Conservation (phyloP, 2,888 invertebrate species). For the Anagyrus pseudococci region DNA sequence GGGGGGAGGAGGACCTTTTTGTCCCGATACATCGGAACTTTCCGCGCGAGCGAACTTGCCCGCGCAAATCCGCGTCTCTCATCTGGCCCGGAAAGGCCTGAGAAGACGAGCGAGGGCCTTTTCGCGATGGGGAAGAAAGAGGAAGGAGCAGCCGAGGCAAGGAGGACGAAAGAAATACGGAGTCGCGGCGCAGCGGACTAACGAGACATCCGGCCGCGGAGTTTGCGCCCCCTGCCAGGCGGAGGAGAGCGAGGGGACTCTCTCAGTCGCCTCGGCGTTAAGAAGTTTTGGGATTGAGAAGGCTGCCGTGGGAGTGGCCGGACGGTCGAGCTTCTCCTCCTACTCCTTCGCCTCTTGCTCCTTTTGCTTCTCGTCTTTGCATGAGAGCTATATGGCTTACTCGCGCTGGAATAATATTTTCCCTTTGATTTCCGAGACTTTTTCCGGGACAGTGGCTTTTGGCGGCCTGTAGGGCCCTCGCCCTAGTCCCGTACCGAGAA, state of each 20-base stretch:
- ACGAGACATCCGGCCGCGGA: too few relatives aligned
- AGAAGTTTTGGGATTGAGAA: background rate
- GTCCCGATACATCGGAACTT: slow-evolving; percentile 11
- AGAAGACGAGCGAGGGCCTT: slow-evolving; percentile 17
- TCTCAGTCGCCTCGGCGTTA: too few relatives aligned
- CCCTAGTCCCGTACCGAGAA: slow-evolving; percentile 12
- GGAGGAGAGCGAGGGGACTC: too few relatives aligned
- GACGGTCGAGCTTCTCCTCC: slow-evolving; percentile 11
- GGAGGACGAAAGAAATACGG: slow-evolving; percentile 5
- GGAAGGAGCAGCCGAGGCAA: too few relatives aligned
- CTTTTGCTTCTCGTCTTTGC: slow-evolving; percentile 43
- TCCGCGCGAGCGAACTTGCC: background rate
- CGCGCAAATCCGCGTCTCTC: background rate
- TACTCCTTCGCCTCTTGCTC: too few relatives aligned
- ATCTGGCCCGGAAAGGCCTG: too few relatives aligned
- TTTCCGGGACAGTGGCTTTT: slow-evolving; percentile 1
- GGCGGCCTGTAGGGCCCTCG: background rate
- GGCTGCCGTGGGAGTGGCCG: slow-evolving; percentile 6
- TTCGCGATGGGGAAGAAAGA: background rate
- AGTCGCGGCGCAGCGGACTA: too few relatives aligned
- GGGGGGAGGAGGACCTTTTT: slow-evolving; percentile 14
- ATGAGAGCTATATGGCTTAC: slow-evolving; percentile 25
- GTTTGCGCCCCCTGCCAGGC: too few relatives aligned
- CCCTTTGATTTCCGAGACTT: slow-evolving; percentile 20
- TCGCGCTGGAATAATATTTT: slow-evolving; percentile 28